Conservation (phyloP, 2,797 vertebrate species). For the Diceros bicornis region DNA sequence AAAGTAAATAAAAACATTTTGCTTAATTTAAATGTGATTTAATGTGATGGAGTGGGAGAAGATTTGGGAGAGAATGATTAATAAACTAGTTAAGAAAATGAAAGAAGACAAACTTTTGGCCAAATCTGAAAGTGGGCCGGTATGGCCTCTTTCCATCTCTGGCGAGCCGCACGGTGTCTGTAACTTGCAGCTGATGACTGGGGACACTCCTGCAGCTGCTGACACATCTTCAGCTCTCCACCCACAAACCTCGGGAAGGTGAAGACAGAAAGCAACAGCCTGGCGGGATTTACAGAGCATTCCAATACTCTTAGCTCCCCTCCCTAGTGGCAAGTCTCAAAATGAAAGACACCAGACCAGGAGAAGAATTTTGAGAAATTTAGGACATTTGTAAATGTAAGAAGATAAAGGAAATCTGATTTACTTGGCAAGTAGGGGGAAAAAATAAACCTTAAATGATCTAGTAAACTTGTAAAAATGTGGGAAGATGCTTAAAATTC, state of each 20-base stretch:
- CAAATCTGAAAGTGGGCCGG: not conserved
- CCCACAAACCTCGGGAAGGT: conserved; percentile 13
- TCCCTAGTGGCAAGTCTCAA: not conserved
- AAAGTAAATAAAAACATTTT: not conserved
- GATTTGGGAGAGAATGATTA: conserved; percentile 2
- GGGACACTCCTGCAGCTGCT: not conserved
- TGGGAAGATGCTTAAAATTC: not conserved
- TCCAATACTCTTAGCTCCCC: not conserved
- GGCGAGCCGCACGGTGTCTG: not conserved
- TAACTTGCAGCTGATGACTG: not conserved
- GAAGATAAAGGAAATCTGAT: conserved; percentile 23
- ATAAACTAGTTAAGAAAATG: conserved; percentile 12
- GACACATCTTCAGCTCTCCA: not conserved
- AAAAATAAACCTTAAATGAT: not conserved
- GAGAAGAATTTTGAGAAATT: conserved; percentile 35
- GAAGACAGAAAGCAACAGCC: not conserved
- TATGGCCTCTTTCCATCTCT: not conserved
- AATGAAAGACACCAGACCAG: not conserved
- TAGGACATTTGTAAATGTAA: not conserved
- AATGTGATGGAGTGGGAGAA: not conserved
- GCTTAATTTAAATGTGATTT: conserved; percentile 6
- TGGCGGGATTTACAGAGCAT: not conserved
- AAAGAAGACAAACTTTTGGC: not conserved
- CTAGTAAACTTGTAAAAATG: not conserved
- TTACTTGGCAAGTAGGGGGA: not conserved